Conservation (phyloP, 2,888 invertebrate genomes). For the Erebia epiphron region DNA sequence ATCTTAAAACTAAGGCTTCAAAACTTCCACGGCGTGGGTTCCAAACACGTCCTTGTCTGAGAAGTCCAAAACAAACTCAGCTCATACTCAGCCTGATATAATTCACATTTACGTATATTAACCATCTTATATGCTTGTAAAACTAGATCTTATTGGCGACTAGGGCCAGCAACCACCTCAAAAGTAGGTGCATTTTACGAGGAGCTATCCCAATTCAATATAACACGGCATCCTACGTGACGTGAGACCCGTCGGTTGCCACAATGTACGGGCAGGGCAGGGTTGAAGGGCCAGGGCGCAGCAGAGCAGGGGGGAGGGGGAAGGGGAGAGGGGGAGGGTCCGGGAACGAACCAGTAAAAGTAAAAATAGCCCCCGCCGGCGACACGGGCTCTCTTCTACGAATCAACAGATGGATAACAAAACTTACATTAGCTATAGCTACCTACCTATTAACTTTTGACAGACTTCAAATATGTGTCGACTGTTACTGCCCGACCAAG, state of each 20-base stretch:
- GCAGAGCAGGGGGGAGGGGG: conserved; percentile 52
- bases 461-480: no score
- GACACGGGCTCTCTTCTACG: conserved; percentile 46
- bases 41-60: no score
- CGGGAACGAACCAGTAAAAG: conserved; percentile 76
- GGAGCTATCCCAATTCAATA: conserved; percentile 38
- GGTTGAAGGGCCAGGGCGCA: conserved; percentile 53
- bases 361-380: conserved; percentile 69
- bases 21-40: no score
- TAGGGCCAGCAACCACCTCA: not conserved
- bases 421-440: conserved; percentile 12
- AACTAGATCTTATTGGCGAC: not conserved
- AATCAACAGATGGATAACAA: conserved; percentile 37
- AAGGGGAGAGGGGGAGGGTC: conserved; percentile 50
- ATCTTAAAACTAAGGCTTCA: no score
- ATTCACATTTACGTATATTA: no score
- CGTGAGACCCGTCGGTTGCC: conserved; percentile 40
- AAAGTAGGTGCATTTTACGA: conserved; percentile 31
- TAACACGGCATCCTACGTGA: conserved; percentile 35
- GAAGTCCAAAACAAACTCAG: no score
- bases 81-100: no score
- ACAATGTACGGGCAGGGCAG: conserved; percentile 34
- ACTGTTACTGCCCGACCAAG: no score
- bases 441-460: not conserved
- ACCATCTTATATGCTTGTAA: not conserved